These are phyloP conservation scores for Miltochrista miniata DNA, from an alignment of 2,888 invertebrate species.

Conservation along the genomic window DNA sequence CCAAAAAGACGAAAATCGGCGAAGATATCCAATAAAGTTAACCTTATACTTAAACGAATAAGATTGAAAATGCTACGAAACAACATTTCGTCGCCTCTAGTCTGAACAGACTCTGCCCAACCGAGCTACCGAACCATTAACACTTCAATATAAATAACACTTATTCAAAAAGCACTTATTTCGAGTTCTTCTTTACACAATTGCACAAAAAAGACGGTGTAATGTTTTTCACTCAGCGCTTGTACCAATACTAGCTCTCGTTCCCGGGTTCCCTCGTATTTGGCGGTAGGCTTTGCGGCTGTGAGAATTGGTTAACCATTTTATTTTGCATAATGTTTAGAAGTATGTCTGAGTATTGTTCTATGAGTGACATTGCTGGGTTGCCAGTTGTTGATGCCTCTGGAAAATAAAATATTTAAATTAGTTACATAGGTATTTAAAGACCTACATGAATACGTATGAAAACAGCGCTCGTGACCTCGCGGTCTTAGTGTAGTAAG, in stretches of 20 bases:
- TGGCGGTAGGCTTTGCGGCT: slow-evolving; percentile 70
- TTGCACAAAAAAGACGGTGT: neutral
- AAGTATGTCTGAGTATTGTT: slow-evolving; percentile 85
- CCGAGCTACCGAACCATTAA: neutral
- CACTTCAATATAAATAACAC: neutral
- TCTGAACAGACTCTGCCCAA: too few relatives aligned
- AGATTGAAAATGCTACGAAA: too few relatives aligned
- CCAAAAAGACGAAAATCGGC: too few relatives aligned
- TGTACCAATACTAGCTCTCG: slow-evolving; percentile 65
- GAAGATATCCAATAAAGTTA: too few relatives aligned
- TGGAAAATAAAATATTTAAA: too few relatives aligned
- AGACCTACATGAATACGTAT: too few relatives aligned
- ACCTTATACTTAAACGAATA: too few relatives aligned
- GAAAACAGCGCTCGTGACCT: too few relatives aligned
- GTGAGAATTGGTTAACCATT: slow-evolving; percentile 72
- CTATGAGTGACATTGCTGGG: slow-evolving; percentile 81
- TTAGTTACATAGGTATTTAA: too few relatives aligned
- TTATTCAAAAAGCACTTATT: too few relatives aligned
- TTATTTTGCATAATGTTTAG: slow-evolving; percentile 82
- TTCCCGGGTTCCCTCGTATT: slow-evolving; percentile 52
- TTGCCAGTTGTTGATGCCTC: slow-evolving; percentile 60
- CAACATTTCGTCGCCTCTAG: too few relatives aligned
- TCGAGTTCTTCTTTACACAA: neutral
- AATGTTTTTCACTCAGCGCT: neutral
- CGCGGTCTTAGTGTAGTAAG: too few relatives aligned